Base-by-base conservation (phyloP, 2,113 vertebrate species). In the Semnornis frantzii region DNA sequence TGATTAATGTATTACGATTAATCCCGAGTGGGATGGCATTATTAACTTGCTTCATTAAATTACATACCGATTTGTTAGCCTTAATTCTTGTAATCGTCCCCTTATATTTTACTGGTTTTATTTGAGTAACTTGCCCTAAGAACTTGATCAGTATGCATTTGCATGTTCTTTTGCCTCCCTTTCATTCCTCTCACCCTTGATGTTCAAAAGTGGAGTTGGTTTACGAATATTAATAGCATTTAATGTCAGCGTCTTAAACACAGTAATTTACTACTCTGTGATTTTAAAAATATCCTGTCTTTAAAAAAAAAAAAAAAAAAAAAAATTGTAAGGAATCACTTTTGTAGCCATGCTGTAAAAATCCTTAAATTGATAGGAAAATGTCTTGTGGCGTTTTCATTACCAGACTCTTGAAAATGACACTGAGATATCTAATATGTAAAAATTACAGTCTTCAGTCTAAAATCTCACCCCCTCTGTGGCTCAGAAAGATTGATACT, bases 401-500 rank as follows among this genome's bases (percentile, higher is more conserved):
- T 92, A 91, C 80, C 87, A 71, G 48, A 39, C 59, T 96, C 94
- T 81, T 92, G 72, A 84, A 94, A 91, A 93, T 93, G 90, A 92
- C 90, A 87, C 92, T 94, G 77, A 63, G 89, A 73, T 96, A 71
- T 90, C 92, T 93, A 84, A 92, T 96, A 92, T 50, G 68, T 95
- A 95, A 95, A 97, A 96, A 97, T 97, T 93, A 88, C 37, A 63
- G 79, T 93, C 34, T 27, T 94, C 93, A 91, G 65, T 95, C 93
- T 96, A 57, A 86, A 75, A 94, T 94, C 87, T 97, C 66, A 64
- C 27, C 79, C 93, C 81, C 92, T 96, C 89, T 64, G 85, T 85
- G 83, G 79, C 93, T 97, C 91, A 92, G n/a, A 54, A 91, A 84
- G 92, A 96, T 89, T 95, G 95, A 97, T 97, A 82, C 95, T 92